Evolutionary conservation across 2,113 vertebrate genomes (phyloP), one percentile per base, ranked within the genome.

Genomic region (Polyodon spathula): DNA sequence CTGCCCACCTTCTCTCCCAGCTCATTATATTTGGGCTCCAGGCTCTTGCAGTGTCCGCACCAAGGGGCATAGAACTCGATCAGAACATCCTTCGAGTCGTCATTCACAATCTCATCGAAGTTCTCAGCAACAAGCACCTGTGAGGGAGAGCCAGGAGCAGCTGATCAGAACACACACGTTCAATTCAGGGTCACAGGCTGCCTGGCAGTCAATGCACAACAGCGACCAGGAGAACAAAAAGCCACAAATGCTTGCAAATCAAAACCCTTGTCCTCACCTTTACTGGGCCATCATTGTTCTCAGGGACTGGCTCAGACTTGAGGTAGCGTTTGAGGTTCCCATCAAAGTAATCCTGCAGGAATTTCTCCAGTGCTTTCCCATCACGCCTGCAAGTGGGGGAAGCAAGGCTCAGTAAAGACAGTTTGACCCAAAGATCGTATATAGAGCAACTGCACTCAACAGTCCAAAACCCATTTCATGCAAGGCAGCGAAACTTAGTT

Each of bases 11-110:
- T 99, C 71, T 97, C 95, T 71, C 90, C 96, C 40, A 99, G 12
- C 72, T 99, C 96, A 48, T 88, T 93, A 79, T 90, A 98, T 63
- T 99, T 99, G 55, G 96, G 96, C 68, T 99, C 96, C 81, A 99
- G 81, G 66, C 84, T 99, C 83, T 99, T 99, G 83, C 96, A 99
- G 71, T 99, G 96, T 61, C 96, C 96, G 6, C 96, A 99, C 96
- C 96, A 99, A 0, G 96, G 96, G 1, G 96, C 96, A 0, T 99
- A 99, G 64, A 98, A 99, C 76, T 99, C 96, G 60, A 99, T 89
- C 61, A 99, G 86, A 6, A 97, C 95, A 56, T 99, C 96, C 81
- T 98, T 99, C 75, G 84, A 79, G 66, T 93, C 91, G 27, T 91
- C 89, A 15, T 98, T 99, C 9, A 97, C 95, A 11, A 99, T 88